Conservation (phyloP, 2,113 vertebrate species). For the Salvelinus sp. region DNA sequence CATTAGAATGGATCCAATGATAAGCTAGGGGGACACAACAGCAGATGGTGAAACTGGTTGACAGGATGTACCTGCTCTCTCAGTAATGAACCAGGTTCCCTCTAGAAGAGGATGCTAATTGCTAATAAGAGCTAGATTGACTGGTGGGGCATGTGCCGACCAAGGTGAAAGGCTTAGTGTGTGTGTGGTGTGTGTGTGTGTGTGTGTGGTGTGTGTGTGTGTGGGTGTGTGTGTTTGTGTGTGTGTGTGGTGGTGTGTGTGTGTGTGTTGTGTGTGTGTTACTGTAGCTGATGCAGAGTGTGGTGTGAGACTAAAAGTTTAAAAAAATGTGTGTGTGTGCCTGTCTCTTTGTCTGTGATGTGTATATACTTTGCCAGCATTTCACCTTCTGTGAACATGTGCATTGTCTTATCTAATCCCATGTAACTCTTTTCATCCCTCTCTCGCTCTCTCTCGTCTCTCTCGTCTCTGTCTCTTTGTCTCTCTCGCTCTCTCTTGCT, state of each 20-base stretch:
- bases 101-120: conserved; percentile 3
- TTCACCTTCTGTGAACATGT: not conserved
- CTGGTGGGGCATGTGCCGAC: not conserved
- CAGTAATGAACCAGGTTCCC: conserved; percentile 7
- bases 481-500: too few relatives aligned
- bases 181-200: not conserved
- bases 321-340: too few relatives aligned
- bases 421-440: not conserved
- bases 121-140: conserved; percentile 12
- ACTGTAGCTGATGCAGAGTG: too few relatives aligned
- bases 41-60: conserved; percentile 25
- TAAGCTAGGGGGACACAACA: not conserved
- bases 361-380: too few relatives aligned
- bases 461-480: too few relatives aligned
- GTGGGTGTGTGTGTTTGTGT: not conserved
- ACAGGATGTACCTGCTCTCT: conserved; percentile 4
- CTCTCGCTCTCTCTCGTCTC: not conserved
- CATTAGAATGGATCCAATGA: too few relatives aligned
- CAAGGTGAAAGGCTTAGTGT: not conserved
- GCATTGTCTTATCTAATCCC: not conserved
- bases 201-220: too few relatives aligned
- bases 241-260: too few relatives aligned
- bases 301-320: too few relatives aligned
- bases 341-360: too few relatives aligned
- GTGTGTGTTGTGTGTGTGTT: not conserved